Evolutionary conservation across 23 tunicate genomes (phyloP).

Genomic region (Ciona savignyi): DNA sequence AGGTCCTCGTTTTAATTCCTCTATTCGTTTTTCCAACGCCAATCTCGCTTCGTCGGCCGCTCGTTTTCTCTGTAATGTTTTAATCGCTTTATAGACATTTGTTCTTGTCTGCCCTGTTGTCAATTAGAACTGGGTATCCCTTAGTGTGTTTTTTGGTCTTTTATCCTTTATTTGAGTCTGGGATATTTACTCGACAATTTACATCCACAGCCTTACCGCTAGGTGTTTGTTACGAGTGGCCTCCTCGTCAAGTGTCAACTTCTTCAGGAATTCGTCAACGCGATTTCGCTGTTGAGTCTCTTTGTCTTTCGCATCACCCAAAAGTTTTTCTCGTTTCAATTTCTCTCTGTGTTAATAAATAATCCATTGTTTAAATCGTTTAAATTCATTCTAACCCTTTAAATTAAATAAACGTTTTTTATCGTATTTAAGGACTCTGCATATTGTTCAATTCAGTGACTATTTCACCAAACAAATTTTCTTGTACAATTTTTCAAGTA

Average conservation of each 20-base stretch:
- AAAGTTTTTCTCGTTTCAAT: conserved; percentile 44
- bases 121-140: too few relatives aligned
- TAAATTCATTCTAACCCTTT: too few relatives aligned
- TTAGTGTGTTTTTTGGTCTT: too few relatives aligned
- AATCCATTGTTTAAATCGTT: too few relatives aligned
- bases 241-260: conserved; percentile 12
- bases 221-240: conserved; percentile 4
- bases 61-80: conserved; percentile 11
- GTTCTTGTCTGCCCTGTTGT: too few relatives aligned
- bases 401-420: too few relatives aligned
- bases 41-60: conserved; percentile 40
- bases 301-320: conserved; percentile 46
- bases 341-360: conserved; percentile 36
- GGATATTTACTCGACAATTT: neutral
- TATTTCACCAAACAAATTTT: too few relatives aligned
- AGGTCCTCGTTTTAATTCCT: conserved; percentile 50
- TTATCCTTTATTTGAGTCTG: too few relatives aligned
- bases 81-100: too few relatives aligned
- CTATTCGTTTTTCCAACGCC: conserved; percentile 30
- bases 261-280: conserved; percentile 43
- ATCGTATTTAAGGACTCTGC: too few relatives aligned
- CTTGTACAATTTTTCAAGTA: too few relatives aligned
- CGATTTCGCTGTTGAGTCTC: conserved; percentile 69
- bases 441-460: too few relatives aligned
- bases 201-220: neutral